Percentiles rank a stretch among this genome's conserved stretches.
phyloP scores from a whole-genome alignment of 2,888 invertebrate genomes.

The Conistra vaccinii region DNA sequence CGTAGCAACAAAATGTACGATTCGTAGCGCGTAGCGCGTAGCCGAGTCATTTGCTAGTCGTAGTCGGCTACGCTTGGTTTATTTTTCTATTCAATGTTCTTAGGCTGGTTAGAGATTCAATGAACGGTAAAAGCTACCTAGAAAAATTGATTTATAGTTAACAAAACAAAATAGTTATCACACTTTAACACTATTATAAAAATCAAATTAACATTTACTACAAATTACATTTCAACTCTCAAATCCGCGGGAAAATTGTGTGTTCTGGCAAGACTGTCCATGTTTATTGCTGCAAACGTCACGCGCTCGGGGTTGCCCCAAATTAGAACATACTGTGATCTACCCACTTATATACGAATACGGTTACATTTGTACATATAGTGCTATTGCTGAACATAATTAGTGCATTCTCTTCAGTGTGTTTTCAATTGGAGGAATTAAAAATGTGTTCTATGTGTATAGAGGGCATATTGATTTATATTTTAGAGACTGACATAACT shows the following conservation, averaged over 20 bases:
- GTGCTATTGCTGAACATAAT: constrained; percentile 37
- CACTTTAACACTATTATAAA: constrained; percentile 3
- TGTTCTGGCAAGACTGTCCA: constrained; percentile 46
- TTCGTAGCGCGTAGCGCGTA: constrained; percentile 5
- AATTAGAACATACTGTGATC: constrained; percentile 77
- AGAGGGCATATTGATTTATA: not conserved
- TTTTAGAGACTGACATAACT: no score
- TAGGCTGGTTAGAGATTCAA: not conserved
- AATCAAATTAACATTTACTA: constrained; percentile 15
- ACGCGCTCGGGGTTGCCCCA: constrained; percentile 68
- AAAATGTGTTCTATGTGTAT: not conserved
- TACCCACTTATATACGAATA: constrained; percentile 54
- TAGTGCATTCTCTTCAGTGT: constrained; percentile 22
- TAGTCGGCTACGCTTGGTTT: not conserved
- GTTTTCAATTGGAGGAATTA: constrained; percentile 39
- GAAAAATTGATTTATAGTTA: no score
- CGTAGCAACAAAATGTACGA: constrained; percentile 21
- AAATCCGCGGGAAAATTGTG: constrained; percentile 19
- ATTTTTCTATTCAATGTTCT: no score
- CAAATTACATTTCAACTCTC: constrained; percentile 30
- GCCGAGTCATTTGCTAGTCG: constrained; percentile 2
- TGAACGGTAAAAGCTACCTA: not conserved
- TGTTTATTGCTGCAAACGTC: constrained; percentile 68
- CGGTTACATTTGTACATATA: constrained; percentile 48
- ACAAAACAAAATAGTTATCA: no score